Conservation (phyloP, 2,113 vertebrate species). For the Isurus oxyrinchus region DNA sequence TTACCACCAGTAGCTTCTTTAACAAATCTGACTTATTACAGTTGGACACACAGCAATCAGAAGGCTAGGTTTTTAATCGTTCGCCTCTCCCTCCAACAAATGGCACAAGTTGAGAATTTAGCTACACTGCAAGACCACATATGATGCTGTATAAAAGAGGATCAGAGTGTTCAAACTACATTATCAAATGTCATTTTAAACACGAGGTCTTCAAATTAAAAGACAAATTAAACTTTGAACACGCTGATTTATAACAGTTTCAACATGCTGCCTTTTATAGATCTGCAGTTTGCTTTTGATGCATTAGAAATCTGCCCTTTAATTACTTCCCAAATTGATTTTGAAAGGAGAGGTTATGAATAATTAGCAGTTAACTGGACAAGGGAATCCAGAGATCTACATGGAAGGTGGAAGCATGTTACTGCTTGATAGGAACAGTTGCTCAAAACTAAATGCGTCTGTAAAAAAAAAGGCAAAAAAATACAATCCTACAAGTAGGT, state of each 20-base stretch:
- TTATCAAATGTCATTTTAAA: slow-evolving; percentile 31
- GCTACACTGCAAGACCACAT: not conserved
- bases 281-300: not conserved
- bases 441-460: not conserved
- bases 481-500: not conserved
- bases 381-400: not conserved
- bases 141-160: slow-evolving; percentile 2
- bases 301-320: slow-evolving; percentile 20
- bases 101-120: not conserved
- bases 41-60: not conserved
- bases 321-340: slow-evolving; percentile 24
- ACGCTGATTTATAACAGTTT: not conserved
- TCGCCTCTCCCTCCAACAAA: not conserved
- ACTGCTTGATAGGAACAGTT: slow-evolving; percentile 21
- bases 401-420: slow-evolving; percentile 14
- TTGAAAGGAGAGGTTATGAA: slow-evolving; percentile 1
- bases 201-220: slow-evolving; percentile 7
- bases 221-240: not conserved
- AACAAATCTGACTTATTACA: not conserved
- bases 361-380: slow-evolving; percentile 1
- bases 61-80: slow-evolving; percentile 16
- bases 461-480: not conserved
- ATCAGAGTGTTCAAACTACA: not conserved
- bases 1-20: not conserved
- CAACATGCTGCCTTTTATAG: slow-evolving; percentile 2